Evolutionary conservation across 2,797 vertebrate species (phyloP).

Genomic region (Xiphorhynchus erythropygius): DNA sequence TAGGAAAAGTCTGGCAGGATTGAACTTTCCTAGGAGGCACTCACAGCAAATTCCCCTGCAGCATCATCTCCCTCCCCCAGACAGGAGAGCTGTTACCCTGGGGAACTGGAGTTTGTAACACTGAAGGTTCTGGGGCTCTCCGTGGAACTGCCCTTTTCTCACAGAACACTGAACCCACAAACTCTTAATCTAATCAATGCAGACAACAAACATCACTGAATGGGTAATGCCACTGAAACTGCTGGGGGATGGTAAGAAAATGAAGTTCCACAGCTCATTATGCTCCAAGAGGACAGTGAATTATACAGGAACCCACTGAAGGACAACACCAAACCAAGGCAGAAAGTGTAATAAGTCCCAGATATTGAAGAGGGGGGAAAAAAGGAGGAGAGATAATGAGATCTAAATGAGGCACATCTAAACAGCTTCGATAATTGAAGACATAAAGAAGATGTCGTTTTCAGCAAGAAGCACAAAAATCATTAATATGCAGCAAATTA

Average conservation of each 20-base stretch:
- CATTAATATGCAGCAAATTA: background rate
- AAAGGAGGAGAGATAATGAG: background rate
- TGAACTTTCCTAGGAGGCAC: background rate
- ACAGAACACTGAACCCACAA: background rate
- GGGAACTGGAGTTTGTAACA: fast-evolving
- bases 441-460: background rate
- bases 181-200: background rate
- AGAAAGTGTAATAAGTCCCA: background rate
- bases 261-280: slow-evolving; percentile 18
- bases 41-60: background rate
- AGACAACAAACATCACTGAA: background rate
- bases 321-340: background rate
- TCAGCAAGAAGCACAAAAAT: background rate
- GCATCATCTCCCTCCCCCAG: background rate
- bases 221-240: background rate
- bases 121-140: background rate
- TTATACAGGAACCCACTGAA: background rate
- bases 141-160: background rate
- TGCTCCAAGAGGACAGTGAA: background rate
- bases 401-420: slow-evolving; percentile 21
- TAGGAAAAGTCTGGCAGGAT: background rate
- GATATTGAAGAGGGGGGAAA: background rate
- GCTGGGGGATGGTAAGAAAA: background rate
- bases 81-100: background rate
- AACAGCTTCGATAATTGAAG: slow-evolving; percentile 3